phyloP scores from a whole-genome alignment of 2,888 invertebrate species.

The Ormyrus nitidulus region DNA sequence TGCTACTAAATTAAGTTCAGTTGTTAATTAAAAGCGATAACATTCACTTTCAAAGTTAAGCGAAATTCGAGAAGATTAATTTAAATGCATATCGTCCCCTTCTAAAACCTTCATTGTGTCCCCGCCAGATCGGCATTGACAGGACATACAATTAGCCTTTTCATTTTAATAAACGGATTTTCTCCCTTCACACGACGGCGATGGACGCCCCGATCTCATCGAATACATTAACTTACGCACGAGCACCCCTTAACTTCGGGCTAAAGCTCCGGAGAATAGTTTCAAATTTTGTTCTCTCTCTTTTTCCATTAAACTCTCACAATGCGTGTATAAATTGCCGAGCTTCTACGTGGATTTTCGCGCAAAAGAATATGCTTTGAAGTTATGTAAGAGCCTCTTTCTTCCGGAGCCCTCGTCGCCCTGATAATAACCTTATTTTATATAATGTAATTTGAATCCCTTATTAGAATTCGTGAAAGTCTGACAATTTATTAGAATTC shows the following conservation, averaged over 20 bases:
- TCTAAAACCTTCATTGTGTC: slow-evolving; percentile 24
- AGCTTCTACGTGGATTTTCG: too few relatives aligned
- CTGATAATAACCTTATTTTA: too few relatives aligned
- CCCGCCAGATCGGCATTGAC: slow-evolving; percentile 27
- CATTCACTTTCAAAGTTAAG: not conserved
- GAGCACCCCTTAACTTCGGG: slow-evolving; percentile 4
- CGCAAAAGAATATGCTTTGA: too few relatives aligned
- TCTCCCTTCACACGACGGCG: not conserved
- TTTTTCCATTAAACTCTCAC: slow-evolving; percentile 38
- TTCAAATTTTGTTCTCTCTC: not conserved
- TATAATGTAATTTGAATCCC: too few relatives aligned
- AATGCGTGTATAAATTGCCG: not conserved
- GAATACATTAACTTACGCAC: slow-evolving; percentile 41
- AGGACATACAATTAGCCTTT: slow-evolving; percentile 43
- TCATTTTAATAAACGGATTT: slow-evolving; percentile 54
- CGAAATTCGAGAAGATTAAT: slow-evolving; percentile 30
- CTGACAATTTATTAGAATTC: too few relatives aligned
- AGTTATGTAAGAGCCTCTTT: too few relatives aligned
- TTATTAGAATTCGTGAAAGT: too few relatives aligned
- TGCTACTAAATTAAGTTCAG: too few relatives aligned
- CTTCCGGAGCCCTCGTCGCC: too few relatives aligned
- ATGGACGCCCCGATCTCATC: not conserved
- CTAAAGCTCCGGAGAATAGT: slow-evolving; percentile 12
- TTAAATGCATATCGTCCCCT: slow-evolving; percentile 23
- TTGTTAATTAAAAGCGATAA: too few relatives aligned